A percentile compares a stretch with the other conserved stretches of the same genome.
These are phyloP conservation scores for Araneus ventricosus DNA, from an alignment of 1,140 invertebrate genomes.

Conservation along the genomic window DNA sequence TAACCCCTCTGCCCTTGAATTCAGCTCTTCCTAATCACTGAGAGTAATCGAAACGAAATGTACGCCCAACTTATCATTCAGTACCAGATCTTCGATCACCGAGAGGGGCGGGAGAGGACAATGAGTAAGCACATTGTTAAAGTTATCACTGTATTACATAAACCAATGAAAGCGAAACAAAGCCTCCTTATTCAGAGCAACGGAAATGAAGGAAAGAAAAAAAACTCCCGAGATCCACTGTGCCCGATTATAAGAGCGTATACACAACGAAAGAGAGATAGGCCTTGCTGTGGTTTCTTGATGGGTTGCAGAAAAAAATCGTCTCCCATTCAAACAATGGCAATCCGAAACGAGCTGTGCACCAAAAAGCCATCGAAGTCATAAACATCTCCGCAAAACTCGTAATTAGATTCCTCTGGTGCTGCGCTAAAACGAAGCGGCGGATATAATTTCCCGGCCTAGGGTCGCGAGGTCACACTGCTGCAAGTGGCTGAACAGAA, in stretches of 20 bases:
- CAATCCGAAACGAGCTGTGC: constrained; percentile 18
- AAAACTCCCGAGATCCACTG: neutral
- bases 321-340: constrained; percentile 21
- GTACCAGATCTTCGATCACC: neutral
- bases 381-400: constrained; percentile 35
- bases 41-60: neutral
- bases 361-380: constrained; percentile 32
- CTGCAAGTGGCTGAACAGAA: neutral
- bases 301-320: constrained; percentile 1
- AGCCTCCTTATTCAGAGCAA: neutral
- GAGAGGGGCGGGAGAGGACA: neutral
- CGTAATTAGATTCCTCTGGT: constrained; percentile 45
- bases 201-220: neutral
- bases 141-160: constrained; percentile 15
- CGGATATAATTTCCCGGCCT: constrained; percentile 17
- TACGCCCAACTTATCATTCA: neutral
- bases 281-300: constrained; percentile 13
- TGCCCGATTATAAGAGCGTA: constrained; percentile 8
- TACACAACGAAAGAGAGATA: neutral
- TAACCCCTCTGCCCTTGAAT: neutral
- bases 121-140: neutral
- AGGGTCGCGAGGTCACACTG: constrained; percentile 36
- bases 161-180: constrained; percentile 25
- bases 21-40: neutral
- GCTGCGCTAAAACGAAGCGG: neutral